phyloP scores from a whole-genome alignment of 2,797 vertebrate species.

The Pygocentrus nattereri region DNA sequence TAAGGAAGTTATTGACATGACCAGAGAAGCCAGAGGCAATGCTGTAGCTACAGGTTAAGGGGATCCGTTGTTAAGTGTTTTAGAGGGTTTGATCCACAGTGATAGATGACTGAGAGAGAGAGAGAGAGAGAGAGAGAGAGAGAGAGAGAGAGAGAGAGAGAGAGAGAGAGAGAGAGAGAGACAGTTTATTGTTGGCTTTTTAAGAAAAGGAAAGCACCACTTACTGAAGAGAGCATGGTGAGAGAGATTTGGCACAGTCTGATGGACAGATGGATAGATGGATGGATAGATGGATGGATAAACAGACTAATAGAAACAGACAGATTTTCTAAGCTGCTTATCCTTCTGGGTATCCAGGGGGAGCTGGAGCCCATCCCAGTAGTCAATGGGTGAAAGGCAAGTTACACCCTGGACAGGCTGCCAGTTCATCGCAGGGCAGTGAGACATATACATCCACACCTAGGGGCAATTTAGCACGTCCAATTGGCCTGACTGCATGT shows the following conservation, averaged over 20 bases:
- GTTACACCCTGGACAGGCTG: too few species aligned
- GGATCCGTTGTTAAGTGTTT: conserved; percentile 41
- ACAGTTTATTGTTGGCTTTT: conserved; percentile 38
- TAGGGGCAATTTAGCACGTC: too few species aligned
- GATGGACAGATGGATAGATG: not conserved
- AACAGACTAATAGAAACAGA: not conserved
- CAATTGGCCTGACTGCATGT: too few species aligned
- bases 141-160: not conserved
- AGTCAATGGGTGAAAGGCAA: too few species aligned
- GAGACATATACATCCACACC: not conserved
- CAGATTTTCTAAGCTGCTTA: too few species aligned
- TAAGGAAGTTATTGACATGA: not conserved
- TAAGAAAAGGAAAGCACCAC: conserved; percentile 46
- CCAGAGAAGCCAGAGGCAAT: not conserved
- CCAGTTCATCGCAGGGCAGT: too few species aligned
- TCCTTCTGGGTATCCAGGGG: too few species aligned
- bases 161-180: not conserved
- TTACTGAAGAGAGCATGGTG: conserved; percentile 45
- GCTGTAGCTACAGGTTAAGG: not conserved
- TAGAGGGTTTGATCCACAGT: conserved; percentile 39
- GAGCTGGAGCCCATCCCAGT: too few species aligned
- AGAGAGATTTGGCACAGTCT: conserved; percentile 1
- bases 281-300: not conserved
- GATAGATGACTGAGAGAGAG: conserved; percentile 30
- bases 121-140: conserved; percentile 17